These are phyloP conservation scores for Cichladusa arquata DNA, from an alignment of 2,113 vertebrate genomes.

Conservation along the genomic window DNA sequence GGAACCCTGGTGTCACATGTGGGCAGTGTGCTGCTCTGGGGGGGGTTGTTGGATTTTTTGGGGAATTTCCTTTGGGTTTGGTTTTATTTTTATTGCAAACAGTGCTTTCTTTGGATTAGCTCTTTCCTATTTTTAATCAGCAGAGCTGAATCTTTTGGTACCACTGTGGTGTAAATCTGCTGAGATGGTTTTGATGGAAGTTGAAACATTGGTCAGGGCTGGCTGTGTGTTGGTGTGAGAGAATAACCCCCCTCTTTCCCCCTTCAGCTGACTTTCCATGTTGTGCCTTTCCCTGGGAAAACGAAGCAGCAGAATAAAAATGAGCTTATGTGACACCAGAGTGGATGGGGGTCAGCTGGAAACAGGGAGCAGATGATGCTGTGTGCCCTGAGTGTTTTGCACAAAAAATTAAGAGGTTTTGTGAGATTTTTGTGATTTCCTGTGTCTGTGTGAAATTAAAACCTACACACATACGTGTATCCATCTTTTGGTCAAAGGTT, in stretches of 20 bases:
- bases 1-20: background rate
- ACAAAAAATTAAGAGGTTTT: background rate
- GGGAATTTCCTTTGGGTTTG: background rate
- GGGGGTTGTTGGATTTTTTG: background rate
- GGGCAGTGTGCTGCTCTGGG: accelerated
- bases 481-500: background rate
- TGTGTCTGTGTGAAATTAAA: background rate
- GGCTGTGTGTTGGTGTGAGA: accelerated
- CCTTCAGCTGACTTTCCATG: background rate
- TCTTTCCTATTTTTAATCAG: background rate
- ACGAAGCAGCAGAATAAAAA: accelerated
- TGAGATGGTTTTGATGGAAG: background rate
- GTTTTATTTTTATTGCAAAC: background rate
- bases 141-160: background rate
- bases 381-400: background rate
- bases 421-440: background rate
- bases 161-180: accelerated
- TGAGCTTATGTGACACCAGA: background rate
- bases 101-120: background rate
- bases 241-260: background rate
- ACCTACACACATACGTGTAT: accelerated
- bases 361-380: background rate
- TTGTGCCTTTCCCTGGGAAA: background rate
- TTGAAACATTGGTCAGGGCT: background rate
- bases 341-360: background rate